Evolutionary conservation across 2,797 vertebrate species (phyloP).

Genomic region (Argyrosomus regius): DNA sequence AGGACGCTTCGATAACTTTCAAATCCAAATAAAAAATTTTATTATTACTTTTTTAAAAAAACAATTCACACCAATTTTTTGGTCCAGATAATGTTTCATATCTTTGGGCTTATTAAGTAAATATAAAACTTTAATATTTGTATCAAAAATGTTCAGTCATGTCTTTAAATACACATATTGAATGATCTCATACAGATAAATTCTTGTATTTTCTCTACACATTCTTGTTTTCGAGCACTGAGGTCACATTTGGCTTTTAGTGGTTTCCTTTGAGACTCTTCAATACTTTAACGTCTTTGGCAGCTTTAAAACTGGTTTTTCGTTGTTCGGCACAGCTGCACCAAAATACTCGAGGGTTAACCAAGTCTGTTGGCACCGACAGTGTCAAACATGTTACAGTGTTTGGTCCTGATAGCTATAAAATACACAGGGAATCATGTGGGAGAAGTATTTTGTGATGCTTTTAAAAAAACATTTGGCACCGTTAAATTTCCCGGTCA

Average conservation of each 20-base stretch:
- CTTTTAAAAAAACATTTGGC: slow-evolving; percentile 12
- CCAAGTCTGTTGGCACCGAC: slow-evolving; percentile 14
- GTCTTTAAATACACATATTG: slow-evolving; percentile 47
- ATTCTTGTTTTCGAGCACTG: slow-evolving; percentile 38
- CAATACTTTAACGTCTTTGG: slow-evolving; percentile 37
- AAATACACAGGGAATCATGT: slow-evolving; percentile 16
- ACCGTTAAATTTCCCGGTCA: slow-evolving; percentile 6
- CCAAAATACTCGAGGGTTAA: not conserved
- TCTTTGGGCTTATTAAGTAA: slow-evolving; percentile 29
- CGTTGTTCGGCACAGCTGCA: slow-evolving; percentile 12
- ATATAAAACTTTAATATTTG: slow-evolving; percentile 43
- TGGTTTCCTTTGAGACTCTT: slow-evolving; percentile 58
- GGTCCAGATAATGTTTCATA: slow-evolving; percentile 32
- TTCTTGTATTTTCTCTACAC: slow-evolving; percentile 16
- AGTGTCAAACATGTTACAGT: slow-evolving; percentile 32
- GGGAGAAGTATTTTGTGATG: not conserved
- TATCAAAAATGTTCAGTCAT: slow-evolving; percentile 41
- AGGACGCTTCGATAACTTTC: not conserved
- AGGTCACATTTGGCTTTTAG: slow-evolving; percentile 68
- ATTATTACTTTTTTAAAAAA: no score
- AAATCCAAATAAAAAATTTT: slow-evolving; percentile 42
- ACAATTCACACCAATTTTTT: slow-evolving; percentile 11
- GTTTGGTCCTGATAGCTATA: slow-evolving; percentile 32
- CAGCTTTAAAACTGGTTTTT: slow-evolving; percentile 31
- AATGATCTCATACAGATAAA: slow-evolving; percentile 27